Conservation (phyloP, 2,888 invertebrate species). For the Melanargia galathea region DNA sequence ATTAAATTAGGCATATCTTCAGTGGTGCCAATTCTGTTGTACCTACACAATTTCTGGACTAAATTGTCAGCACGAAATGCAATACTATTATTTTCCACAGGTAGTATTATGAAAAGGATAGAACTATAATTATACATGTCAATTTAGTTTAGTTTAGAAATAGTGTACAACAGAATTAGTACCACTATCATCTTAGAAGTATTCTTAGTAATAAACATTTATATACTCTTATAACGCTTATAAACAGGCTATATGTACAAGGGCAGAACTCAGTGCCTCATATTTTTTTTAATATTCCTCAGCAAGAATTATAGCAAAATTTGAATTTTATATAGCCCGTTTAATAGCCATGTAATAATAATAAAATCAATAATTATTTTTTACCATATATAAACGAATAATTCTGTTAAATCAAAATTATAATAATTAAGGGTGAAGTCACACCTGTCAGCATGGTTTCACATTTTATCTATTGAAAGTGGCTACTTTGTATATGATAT, state of each 20-base stretch:
- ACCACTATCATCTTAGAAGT: not conserved
- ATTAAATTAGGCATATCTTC: too few relatives aligned
- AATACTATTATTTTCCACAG: too few relatives aligned
- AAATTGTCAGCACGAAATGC: too few relatives aligned
- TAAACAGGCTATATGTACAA: not conserved
- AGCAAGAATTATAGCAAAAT: not conserved
- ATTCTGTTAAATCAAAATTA: not conserved
- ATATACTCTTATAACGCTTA: not conserved
- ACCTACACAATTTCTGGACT: too few relatives aligned
- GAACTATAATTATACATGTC: too few relatives aligned
- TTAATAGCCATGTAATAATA: not conserved
- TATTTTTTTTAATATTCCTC: not conserved
- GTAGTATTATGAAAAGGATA: too few relatives aligned
- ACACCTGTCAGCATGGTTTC: too few relatives aligned
- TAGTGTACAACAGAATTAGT: too few relatives aligned
- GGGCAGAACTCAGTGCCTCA: not conserved
- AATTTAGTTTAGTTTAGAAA: too few relatives aligned
- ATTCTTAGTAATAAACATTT: not conserved
- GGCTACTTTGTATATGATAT: too few relatives aligned
- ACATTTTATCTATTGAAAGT: too few relatives aligned
- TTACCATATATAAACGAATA: not conserved
- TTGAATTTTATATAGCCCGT: not conserved
- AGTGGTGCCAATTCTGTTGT: too few relatives aligned
- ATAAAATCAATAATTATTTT: not conserved
- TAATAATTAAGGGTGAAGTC: not conserved